Conservation (phyloP, 2,888 invertebrate genomes). For the Formica aserva region DNA sequence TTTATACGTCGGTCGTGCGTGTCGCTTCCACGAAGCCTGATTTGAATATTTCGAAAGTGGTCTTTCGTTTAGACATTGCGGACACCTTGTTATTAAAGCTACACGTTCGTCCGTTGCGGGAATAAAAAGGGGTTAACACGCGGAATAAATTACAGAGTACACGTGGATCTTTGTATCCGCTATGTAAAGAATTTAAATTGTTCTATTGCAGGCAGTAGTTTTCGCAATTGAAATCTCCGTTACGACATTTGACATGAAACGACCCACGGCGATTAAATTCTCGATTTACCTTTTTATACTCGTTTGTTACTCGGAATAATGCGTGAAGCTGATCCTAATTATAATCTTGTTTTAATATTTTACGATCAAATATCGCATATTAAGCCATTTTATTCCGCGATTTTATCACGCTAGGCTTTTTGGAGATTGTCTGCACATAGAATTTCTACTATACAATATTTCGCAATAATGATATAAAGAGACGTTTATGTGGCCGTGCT, state of each 20-base stretch:
- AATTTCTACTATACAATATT: neutral
- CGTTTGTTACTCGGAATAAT: neutral
- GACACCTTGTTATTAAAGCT: constrained; percentile 75
- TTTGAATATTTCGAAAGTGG: constrained; percentile 78
- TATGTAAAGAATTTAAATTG: constrained; percentile 73
- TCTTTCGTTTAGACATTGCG: constrained; percentile 73
- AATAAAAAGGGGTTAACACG: constrained; percentile 48
- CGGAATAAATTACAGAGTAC: constrained; percentile 71
- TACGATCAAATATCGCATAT: constrained; percentile 8
- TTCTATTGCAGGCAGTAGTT: constrained; percentile 65
- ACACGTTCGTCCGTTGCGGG: constrained; percentile 57
- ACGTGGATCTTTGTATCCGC: constrained; percentile 64
- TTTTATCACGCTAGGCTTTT: neutral
- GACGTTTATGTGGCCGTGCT: neutral
- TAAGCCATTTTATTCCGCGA: neutral
- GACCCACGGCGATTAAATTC: constrained; percentile 36
- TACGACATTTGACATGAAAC: constrained; percentile 41
- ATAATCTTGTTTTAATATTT: constrained; percentile 26
- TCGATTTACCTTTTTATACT: neutral
- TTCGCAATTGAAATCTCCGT: constrained; percentile 62
- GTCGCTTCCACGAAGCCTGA: constrained; percentile 77
- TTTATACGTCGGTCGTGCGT: constrained; percentile 71
- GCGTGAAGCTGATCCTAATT: neutral
- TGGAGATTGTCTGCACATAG: neutral
- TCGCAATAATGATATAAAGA: neutral